Conservation (phyloP, 2,888 invertebrate genomes). For the Calephelis perditalis region DNA sequence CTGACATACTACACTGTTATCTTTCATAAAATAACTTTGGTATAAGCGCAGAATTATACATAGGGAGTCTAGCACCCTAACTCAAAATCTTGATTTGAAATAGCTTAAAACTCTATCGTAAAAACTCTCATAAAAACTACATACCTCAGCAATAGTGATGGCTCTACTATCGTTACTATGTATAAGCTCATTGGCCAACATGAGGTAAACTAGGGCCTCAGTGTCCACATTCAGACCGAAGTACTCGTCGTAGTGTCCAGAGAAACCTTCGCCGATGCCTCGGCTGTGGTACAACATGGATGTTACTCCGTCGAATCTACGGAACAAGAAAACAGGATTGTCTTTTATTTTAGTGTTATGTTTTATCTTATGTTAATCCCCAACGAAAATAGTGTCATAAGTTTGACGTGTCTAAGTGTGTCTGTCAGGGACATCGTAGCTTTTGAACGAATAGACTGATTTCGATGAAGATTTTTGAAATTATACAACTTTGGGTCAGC, state of each 20-base stretch:
- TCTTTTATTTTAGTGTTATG: neutral
- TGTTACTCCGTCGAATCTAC: slow-evolving; percentile 97
- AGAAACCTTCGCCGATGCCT: slow-evolving; percentile 94
- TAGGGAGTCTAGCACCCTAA: too few relatives aligned
- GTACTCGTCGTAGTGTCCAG: slow-evolving; percentile 97
- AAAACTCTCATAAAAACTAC: neutral
- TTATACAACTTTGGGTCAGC: too few relatives aligned
- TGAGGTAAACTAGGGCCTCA: slow-evolving; percentile 95
- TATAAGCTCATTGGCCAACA: slow-evolving; percentile 94
- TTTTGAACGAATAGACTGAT: too few relatives aligned
- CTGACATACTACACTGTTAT: too few relatives aligned
- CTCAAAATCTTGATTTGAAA: too few relatives aligned
- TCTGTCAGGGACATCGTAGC: too few relatives aligned
- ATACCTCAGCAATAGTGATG: slow-evolving; percentile 96
- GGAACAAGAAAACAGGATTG: neutral
- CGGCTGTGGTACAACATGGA: slow-evolving; percentile 99
- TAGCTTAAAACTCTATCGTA: too few relatives aligned
- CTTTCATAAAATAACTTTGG: too few relatives aligned
- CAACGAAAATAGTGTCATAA: too few relatives aligned
- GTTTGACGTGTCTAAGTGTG: too few relatives aligned
- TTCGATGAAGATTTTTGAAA: too few relatives aligned
- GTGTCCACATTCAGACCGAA: slow-evolving; percentile 97
- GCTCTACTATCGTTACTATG: slow-evolving; percentile 87
- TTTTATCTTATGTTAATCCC: neutral
- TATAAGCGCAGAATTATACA: too few relatives aligned